phyloP scores from a whole-genome alignment of 64 coral and sea anemone genomes.

The Stichodactyla helianthus region DNA sequence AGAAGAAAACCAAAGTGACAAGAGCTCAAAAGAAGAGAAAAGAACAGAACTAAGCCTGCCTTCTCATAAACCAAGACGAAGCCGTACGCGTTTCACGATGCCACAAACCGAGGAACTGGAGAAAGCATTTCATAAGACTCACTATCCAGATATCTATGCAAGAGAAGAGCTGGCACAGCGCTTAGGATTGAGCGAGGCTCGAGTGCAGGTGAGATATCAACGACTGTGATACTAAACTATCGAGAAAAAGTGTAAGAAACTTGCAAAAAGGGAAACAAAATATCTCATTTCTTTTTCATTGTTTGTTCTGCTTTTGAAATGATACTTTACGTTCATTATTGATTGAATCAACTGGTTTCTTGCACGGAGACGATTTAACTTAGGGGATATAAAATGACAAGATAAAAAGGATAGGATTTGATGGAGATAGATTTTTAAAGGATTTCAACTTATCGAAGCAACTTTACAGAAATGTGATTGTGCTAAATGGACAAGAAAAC shows the following conservation, averaged over 20 bases:
- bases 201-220: slow-evolving; percentile 78
- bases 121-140: slow-evolving; percentile 92
- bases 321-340: not conserved
- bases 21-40: not conserved
- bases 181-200: slow-evolving; percentile 83
- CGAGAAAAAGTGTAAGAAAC: not conserved
- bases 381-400: too few relatives aligned
- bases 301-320: not conserved
- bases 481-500: too few relatives aligned
- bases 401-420: not conserved
- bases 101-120: slow-evolving; percentile 90
- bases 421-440: too few relatives aligned
- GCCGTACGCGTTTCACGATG: slow-evolving; percentile 78
- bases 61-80: slow-evolving; percentile 71
- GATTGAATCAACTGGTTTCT: not conserved
- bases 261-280: not conserved
- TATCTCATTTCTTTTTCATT: not conserved
- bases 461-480: too few relatives aligned
- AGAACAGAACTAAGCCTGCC: slow-evolving; percentile 11
- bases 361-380: not conserved
- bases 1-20: not conserved
- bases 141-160: slow-evolving; percentile 97
- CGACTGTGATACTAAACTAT: not conserved
- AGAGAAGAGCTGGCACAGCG: slow-evolving; percentile 89
- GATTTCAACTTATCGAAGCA: too few relatives aligned